phyloP scores from a whole-genome alignment of 1,140 invertebrate genomes.

The Bacillus rossius region DNA sequence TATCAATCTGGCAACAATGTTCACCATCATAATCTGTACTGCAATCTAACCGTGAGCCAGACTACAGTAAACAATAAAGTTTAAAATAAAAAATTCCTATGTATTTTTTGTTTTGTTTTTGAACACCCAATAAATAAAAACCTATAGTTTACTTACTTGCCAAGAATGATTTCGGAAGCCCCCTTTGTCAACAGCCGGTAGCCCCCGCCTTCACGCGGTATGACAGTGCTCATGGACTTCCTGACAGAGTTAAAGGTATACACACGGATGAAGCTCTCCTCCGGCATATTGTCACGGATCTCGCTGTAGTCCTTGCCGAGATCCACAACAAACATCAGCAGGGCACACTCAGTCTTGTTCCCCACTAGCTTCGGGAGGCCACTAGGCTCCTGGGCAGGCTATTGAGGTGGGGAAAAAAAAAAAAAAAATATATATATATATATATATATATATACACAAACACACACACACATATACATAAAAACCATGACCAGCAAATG shows the following conservation, averaged over 20 bases:
- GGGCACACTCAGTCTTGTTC: slow-evolving; percentile 65
- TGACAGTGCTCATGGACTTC: slow-evolving; percentile 67
- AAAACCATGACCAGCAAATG: too few species aligned
- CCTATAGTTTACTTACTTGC: background rate
- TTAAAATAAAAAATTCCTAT: too few species aligned
- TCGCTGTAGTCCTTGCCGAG: slow-evolving; percentile 54
- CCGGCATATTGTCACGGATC: slow-evolving; percentile 49
- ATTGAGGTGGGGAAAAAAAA: too few species aligned
- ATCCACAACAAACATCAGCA: slow-evolving; percentile 57
- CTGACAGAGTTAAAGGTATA: slow-evolving; percentile 67
- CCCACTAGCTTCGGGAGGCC: slow-evolving; percentile 55
- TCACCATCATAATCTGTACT: too few species aligned
- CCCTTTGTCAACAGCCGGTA: slow-evolving; percentile 61
- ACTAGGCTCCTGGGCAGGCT: slow-evolving; percentile 38
- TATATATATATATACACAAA: too few species aligned
- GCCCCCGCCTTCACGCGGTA: slow-evolving; percentile 42
- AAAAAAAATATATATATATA: too few species aligned
- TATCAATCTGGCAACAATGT: too few species aligned
- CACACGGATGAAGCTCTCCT: slow-evolving; percentile 54
- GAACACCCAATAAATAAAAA: too few species aligned
- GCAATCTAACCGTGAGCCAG: too few species aligned
- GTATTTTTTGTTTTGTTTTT: too few species aligned
- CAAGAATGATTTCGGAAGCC: slow-evolving; percentile 61
- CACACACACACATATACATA: too few species aligned
- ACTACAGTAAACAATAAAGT: too few species aligned